Evolutionary conservation across 1,140 invertebrate species (phyloP).

Genomic region (Whitmania pigra): DNA sequence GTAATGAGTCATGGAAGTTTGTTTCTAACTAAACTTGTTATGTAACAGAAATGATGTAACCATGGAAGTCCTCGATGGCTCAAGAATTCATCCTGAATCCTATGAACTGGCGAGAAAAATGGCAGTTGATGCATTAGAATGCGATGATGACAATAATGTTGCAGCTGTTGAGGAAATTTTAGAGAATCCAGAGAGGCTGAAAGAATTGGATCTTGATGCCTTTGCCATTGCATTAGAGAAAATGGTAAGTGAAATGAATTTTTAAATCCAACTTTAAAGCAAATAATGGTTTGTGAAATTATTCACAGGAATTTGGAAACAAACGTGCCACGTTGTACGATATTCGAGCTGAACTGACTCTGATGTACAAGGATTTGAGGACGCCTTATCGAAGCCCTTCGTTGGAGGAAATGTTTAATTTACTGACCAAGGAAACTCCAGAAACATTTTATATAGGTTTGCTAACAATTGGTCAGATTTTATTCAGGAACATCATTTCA

Average conservation of each 20-base stretch:
- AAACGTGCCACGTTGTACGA: slow-evolving; percentile 95
- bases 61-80: slow-evolving; percentile 90
- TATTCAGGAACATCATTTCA: too few relatives aligned
- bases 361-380: slow-evolving; percentile 85
- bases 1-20: too few relatives aligned
- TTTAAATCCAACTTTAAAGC: too few relatives aligned
- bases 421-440: slow-evolving; percentile 88
- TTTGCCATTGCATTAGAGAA: slow-evolving; percentile 90
- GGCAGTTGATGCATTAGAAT: slow-evolving; percentile 94
- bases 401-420: slow-evolving; percentile 77
- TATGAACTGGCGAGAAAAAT: slow-evolving; percentile 99
- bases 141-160: slow-evolving; percentile 67
- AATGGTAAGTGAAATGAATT: slow-evolving; percentile 48
- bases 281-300: slow-evolving; percentile 3
- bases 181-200: slow-evolving; percentile 78
- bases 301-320: slow-evolving; percentile 68
- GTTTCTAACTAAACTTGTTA: too few relatives aligned
- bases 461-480: slow-evolving; percentile 27
- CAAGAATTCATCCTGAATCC: slow-evolving; percentile 93
- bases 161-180: slow-evolving; percentile 92
- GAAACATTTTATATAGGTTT: slow-evolving; percentile 88
- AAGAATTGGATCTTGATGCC: slow-evolving; percentile 93
- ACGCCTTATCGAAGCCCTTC: slow-evolving; percentile 63
- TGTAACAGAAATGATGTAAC: slow-evolving; percentile 68
- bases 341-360: slow-evolving; percentile 85